These are phyloP conservation scores for Drosophila neutralis DNA, from an alignment of 2,888 invertebrate genomes.

Conservation along the genomic window DNA sequence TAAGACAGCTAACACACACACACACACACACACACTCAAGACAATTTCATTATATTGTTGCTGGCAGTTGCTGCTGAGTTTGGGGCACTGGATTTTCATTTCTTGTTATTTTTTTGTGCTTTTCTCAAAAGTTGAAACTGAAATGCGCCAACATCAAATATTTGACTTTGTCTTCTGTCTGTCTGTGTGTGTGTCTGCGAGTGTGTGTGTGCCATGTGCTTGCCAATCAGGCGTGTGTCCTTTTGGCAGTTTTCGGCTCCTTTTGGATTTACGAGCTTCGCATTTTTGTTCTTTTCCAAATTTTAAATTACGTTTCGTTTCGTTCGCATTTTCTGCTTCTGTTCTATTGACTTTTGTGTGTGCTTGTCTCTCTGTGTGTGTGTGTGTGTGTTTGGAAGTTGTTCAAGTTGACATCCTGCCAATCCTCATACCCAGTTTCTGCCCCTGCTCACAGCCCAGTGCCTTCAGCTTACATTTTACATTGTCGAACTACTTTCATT, in stretches of 20 bases:
- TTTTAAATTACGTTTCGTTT: slow-evolving; percentile 75
- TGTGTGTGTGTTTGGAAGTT: background rate
- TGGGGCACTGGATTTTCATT: slow-evolving; percentile 37
- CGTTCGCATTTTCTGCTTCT: slow-evolving; percentile 46
- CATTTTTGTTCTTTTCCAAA: slow-evolving; percentile 68
- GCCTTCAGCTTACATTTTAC: background rate
- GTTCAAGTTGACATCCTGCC: slow-evolving; percentile 10
- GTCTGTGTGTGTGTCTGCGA: slow-evolving; percentile 1
- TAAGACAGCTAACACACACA: slow-evolving; percentile 57
- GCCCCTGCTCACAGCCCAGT: slow-evolving; percentile 1
- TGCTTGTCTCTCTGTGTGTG: background rate
- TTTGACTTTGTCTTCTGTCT: slow-evolving; percentile 69
- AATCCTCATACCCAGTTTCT: background rate
- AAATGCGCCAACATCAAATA: slow-evolving; percentile 77
- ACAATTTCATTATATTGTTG: slow-evolving; percentile 79
- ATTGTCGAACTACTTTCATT: slow-evolving; percentile 50
- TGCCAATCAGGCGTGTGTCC: slow-evolving; percentile 78
- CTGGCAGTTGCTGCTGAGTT: slow-evolving; percentile 32
- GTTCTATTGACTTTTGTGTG: slow-evolving; percentile 41
- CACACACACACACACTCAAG: slow-evolving; percentile 35
- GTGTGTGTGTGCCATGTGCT: slow-evolving; percentile 56
- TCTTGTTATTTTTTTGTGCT: slow-evolving; percentile 4
- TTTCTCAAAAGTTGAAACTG: slow-evolving; percentile 70
- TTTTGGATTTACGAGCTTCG: slow-evolving; percentile 64
- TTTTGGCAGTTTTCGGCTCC: slow-evolving; percentile 39